These are phyloP conservation scores for Choreutis nemorana DNA, from an alignment of 2,888 invertebrate species.

Conservation along the genomic window DNA sequence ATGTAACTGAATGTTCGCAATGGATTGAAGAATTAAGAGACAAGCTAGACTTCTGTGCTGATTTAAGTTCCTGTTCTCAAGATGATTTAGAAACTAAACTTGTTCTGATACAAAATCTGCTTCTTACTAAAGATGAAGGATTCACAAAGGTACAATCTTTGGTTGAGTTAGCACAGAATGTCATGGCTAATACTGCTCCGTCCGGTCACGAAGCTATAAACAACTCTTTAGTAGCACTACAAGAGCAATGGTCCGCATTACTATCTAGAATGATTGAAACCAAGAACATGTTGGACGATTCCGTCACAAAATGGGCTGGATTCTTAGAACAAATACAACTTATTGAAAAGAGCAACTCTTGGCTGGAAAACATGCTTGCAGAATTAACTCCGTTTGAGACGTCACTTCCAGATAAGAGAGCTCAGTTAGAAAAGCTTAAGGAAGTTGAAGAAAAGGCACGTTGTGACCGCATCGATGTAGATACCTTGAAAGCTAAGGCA, in stretches of 20 bases:
- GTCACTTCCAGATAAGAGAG: conserved; percentile 85
- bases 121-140: conserved; percentile 93
- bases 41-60: conserved; percentile 88
- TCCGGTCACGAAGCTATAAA: conserved; percentile 89
- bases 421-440: conserved; percentile 85
- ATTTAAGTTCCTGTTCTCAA: conserved; percentile 81
- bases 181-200: conserved; percentile 90
- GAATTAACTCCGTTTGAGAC: conserved; percentile 80
- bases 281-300: conserved; percentile 86
- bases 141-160: conserved; percentile 86
- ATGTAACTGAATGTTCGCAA: conserved; percentile 78
- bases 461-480: conserved; percentile 90
- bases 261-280: conserved; percentile 91
- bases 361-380: conserved; percentile 75
- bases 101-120: conserved; percentile 83
- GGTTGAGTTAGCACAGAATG: conserved; percentile 90
- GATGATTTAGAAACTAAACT: conserved; percentile 87
- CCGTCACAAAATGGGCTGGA: conserved; percentile 91
- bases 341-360: conserved; percentile 81
- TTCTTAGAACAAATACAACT: conserved; percentile 88
- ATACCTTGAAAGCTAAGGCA: conserved; percentile 83
- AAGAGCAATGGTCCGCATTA: conserved; percentile 89
- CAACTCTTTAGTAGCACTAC: conserved; percentile 79
- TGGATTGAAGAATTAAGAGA: conserved; percentile 86
- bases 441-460: conserved; percentile 87